Evolutionary conservation across 2,888 invertebrate genomes (phyloP).

Genomic region (Xestia rhomboidea): DNA sequence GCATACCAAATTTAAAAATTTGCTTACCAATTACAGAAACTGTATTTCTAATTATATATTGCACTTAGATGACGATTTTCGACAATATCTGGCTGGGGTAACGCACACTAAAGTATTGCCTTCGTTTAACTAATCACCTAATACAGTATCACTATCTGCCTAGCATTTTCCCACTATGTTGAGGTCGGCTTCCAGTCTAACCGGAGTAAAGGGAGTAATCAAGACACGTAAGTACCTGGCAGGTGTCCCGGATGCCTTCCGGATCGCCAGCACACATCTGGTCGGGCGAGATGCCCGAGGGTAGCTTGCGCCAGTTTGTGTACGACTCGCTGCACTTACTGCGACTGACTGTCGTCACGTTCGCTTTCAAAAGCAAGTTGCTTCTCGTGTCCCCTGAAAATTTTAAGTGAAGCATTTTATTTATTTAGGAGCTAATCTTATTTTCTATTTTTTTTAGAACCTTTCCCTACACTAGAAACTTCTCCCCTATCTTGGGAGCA

Average conservation of each 20-base stretch:
- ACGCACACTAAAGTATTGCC: too few relatives aligned
- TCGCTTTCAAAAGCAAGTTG: slow-evolving; percentile 80
- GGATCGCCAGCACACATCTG: slow-evolving; percentile 87
- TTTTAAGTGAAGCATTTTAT: slow-evolving; percentile 5
- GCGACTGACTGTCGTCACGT: slow-evolving; percentile 75
- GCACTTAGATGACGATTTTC: too few relatives aligned
- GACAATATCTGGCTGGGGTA: too few relatives aligned
- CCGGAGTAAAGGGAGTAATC: neutral
- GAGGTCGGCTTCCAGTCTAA: neutral
- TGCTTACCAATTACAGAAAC: too few relatives aligned
- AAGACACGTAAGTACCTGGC: slow-evolving; percentile 75
- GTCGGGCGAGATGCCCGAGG: slow-evolving; percentile 76
- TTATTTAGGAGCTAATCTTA: too few relatives aligned
- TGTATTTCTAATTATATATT: too few relatives aligned
- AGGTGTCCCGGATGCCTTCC: slow-evolving; percentile 80
- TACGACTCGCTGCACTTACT: slow-evolving; percentile 78
- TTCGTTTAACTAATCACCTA: neutral
- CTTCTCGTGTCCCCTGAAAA: slow-evolving; percentile 78
- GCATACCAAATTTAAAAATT: too few relatives aligned
- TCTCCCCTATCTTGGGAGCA: neutral
- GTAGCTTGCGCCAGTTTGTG: slow-evolving; percentile 80
- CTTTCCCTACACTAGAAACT: neutral
- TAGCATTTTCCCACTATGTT: neutral
- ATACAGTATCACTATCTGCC: neutral
- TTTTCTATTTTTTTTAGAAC: too few relatives aligned